Evolutionary conservation across 2,797 vertebrate genomes (phyloP), one percentile per base, ranked within the genome.

Genomic region (Myotis myotis): DNA sequence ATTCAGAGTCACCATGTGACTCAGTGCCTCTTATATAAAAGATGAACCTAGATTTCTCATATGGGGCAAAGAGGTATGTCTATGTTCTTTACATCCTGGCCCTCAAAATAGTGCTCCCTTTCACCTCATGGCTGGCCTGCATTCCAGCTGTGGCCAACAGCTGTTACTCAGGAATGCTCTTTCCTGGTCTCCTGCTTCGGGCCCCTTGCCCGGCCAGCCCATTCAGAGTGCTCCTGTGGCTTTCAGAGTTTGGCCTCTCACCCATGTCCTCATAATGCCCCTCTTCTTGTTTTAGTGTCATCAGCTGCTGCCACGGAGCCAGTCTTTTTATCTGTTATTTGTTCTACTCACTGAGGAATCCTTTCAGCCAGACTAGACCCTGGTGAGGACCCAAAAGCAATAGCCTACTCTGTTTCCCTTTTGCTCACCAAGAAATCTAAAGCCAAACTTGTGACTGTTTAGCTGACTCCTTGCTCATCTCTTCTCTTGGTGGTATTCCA

Each of bases 211-310:
- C 8, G 53, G n/a, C 19, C 28, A 60, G 25, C 13, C 22, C 11
- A 2, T 22, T 66, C 30, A 41, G 62, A 49, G 47, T 16, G 9
- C 47, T 28, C 36, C 55, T 23, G 53, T 33, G 41, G 53, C 62
- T 55, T 64, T 23, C 1, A 15, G 60, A 36, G 30, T 28, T 2
- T 36, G 47, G 4, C 10, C 20, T 68, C 76, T 70, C 44, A 8
- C 28, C 9, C 6, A 2, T 0, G 5, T 47, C 30, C 44, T 68
- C 75, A 38, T 0, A 0, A 70, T 19, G 62, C 25, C 10, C 5
- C 20, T 68, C 25, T 41, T 82, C 89, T 74, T 38, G 44, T 15
- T 44, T 57, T 33, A 36, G 25, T 30, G 19, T 22, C 57, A n/a
- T n/a, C 17, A 44, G 62, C 9, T 57, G 55, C 53, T 25, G 8